Evolutionary conservation across 2,888 invertebrate species (phyloP), one percentile per base, ranked within the genome.

Genomic region (Hofmannophila pseudospretella): DNA sequence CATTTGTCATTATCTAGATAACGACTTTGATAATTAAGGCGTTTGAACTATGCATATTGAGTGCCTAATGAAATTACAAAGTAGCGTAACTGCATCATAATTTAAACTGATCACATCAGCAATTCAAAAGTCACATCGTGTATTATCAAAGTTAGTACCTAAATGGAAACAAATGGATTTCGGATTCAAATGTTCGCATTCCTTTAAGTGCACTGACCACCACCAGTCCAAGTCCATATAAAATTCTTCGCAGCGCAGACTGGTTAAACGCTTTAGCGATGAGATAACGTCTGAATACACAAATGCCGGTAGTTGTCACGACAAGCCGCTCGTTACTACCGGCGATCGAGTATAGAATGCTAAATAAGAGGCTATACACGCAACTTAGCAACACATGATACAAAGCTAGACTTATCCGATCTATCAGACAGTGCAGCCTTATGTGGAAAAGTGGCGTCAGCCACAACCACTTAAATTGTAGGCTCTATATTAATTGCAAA

Each of bases 251-350:
- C n/a, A n/a, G n/a, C 13, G 33, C 31, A 36, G 28, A 23, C 28
- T 26, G 32, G 31, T 36, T 41, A 41, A 33, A 39, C 34, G 26
- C 34, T 37, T 10, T 32, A 22, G 12, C 36, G 32, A 28, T 28
- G 16, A 39, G 35, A 41, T 34, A 16, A 31, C 34, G 12, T 33
- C 14, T 32, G 29, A 34, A 30, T 23, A 34, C 25, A 30, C 30
- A 34, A 34, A 32, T 36, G 69, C 67, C 70, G 74, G 76, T 67
- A 74, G 79, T 70, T 54, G 75, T 66, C 74, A 69, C 76, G 75
- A 73, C 72, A 60, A 54, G 51, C 53, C 58, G 58, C 52, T 72
- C 71, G 75, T 76, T 77, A 60, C 57, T 52, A 56, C 58, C 65
- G 59, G 52, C 61, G 56, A 50, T 62, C 73, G 67, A 63, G 69